phyloP scores from a whole-genome alignment of 2,888 invertebrate genomes.

The Vandiemenella viatica region DNA sequence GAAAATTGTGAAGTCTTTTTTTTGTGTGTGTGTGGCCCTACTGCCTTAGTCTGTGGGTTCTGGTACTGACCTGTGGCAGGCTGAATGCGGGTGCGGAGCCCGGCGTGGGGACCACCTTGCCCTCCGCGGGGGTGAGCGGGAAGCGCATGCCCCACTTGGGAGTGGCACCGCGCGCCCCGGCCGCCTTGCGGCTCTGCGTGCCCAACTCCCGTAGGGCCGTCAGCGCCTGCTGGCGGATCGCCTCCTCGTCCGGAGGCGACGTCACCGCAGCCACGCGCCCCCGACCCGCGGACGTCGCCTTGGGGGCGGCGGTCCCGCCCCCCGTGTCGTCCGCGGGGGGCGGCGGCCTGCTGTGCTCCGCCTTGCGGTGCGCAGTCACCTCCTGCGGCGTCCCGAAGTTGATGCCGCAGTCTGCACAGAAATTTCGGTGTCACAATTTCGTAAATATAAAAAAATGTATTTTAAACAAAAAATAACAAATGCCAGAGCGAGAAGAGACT shows the following conservation, averaged over 20 bases:
- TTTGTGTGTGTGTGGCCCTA: no score
- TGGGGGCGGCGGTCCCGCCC: neutral
- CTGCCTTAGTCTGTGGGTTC: no score
- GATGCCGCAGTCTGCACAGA: neutral
- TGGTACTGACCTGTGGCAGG: no score
- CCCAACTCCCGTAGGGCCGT: neutral
- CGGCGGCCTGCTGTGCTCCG: neutral
- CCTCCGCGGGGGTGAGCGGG: no score
- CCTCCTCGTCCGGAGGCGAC: neutral
- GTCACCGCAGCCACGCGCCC: neutral
- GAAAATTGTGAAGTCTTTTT: no score
- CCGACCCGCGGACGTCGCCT: neutral
- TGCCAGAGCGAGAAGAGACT: no score
- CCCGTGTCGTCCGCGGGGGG: neutral
- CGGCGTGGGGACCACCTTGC: no score
- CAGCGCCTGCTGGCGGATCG: neutral
- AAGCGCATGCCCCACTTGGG: neutral
- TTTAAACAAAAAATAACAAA: no score
- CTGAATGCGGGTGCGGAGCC: no score
- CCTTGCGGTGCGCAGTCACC: neutral
- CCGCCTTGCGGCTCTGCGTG: neutral
- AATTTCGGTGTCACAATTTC: no score
- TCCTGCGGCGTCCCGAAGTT: neutral
- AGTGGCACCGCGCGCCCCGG: neutral
- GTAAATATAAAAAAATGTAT: no score